phyloP scores from a whole-genome alignment of 2,888 invertebrate genomes.

The Cyclophora punctaria region DNA sequence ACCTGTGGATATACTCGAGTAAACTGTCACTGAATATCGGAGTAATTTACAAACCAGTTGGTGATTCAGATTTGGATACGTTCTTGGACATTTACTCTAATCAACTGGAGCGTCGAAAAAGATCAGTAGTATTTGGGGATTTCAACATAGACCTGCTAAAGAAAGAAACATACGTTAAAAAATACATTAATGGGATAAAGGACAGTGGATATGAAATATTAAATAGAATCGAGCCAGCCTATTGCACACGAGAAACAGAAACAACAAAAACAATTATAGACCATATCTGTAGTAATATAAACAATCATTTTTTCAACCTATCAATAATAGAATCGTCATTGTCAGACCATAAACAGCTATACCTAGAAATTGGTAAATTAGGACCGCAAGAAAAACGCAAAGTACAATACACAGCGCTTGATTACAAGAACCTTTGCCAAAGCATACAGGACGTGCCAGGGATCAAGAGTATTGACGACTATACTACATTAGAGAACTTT shows the following conservation, averaged over 20 bases:
- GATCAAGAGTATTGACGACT: neutral
- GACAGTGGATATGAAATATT: slow-evolving; percentile 2
- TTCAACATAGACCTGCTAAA: neutral
- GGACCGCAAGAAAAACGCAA: neutral
- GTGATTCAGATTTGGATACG: neutral
- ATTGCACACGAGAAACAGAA: slow-evolving; percentile 10
- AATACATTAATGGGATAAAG: neutral
- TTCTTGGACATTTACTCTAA: neutral
- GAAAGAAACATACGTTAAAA: neutral
- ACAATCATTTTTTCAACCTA: slow-evolving; percentile 3
- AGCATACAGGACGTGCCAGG: neutral
- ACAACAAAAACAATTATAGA: slow-evolving; percentile 14
- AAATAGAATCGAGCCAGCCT: slow-evolving; percentile 6
- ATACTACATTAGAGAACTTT: neutral
- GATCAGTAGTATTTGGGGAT: neutral
- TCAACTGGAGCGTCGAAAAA: neutral
- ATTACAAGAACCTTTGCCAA: neutral
- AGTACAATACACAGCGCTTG: neutral
- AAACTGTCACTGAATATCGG: slow-evolving; percentile 1
- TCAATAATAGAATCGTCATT: slow-evolving; percentile 16
- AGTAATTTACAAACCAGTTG: slow-evolving; percentile 3
- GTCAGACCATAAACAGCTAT: slow-evolving; percentile 6
- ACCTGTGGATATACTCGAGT: slow-evolving; percentile 14
- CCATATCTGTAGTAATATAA: slow-evolving; percentile 12
- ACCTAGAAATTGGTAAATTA: neutral